Base-by-base conservation (phyloP, 2,797 vertebrate genomes). In the Odontamblyopus rebecca region DNA sequence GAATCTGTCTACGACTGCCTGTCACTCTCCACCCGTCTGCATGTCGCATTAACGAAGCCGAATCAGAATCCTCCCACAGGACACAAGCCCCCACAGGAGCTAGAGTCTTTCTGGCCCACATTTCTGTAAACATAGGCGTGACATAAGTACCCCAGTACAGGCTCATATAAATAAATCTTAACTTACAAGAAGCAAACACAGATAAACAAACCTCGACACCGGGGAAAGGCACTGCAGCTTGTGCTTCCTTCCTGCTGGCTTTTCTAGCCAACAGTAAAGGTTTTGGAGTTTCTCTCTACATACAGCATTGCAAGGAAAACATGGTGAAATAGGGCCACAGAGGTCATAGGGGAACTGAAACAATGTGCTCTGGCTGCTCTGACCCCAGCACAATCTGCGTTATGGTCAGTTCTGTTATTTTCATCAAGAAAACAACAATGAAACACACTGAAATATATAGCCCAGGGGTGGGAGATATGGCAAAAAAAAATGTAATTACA, bases 11-110 rank as follows among this genome's bases (percentile, higher is more conserved):
- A 80, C 68, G 81, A 13, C 60, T 72, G 79, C 81, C 86, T 88
- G 89, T 91, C 91, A 90, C 76, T 91, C 88, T 83, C 85, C 84
- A 85, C 82, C 87, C 90, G 85, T 88, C 86, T 85, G 81, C 84
- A 73, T 84, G 83, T 83, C 85, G 87, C 86, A 86, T 90, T 88
- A 90, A 78, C 77, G 66, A 74, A 76, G 80, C 62, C 41, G 82
- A 86, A 89, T 85, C 76, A 77, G 79, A 84, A 83, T 77, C 85
- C 78, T 88, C 85, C 83, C 83, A 62, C 27, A 78, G 84, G 86
- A 90, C 71, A 83, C 70, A 61, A 81, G 74, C 80, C 80, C 73
- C 26, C 44, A 2, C 82, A 82, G 86, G 66, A 75, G 69, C 77
- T 74, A 68, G 79, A 71, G 69, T 19, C 13, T 72, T 78, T 77